A percentile compares a stretch with the other conserved stretches of the same genome.
Evolutionary conservation across 2,888 invertebrate species (phyloP).

Genomic region (Eupithecia inturbata): DNA sequence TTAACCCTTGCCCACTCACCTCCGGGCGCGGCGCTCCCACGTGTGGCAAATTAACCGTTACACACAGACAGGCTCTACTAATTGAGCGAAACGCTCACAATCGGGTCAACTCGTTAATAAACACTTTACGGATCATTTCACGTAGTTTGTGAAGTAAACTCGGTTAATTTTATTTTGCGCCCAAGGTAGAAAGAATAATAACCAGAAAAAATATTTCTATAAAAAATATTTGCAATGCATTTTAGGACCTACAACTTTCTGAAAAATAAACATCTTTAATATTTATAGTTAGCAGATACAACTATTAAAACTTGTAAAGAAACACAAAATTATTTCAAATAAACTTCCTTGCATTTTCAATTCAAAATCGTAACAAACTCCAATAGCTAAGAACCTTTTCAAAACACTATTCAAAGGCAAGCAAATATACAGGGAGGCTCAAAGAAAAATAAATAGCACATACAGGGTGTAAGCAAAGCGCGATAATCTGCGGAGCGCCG

Average conservation of each 20-base stretch:
- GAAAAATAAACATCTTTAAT: too few relatives aligned
- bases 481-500: constrained; percentile 59
- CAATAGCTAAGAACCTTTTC: constrained; percentile 5
- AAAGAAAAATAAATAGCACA: constrained; percentile 35
- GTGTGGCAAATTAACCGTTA: neutral
- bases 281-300: neutral
- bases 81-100: neutral
- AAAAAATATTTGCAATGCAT: too few relatives aligned
- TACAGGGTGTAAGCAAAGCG: constrained; percentile 45
- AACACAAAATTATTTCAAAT: neutral
- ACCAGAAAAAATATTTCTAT: too few relatives aligned
- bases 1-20: neutral
- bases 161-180: neutral
- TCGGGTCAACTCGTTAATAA: neutral
- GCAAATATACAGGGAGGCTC: constrained; percentile 25
- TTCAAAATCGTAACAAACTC: neutral
- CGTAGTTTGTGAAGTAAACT: neutral
- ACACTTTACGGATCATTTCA: neutral
- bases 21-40: neutral
- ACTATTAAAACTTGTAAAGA: neutral
- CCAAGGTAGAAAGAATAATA: neutral
- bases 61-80: neutral
- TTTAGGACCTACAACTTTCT: too few relatives aligned
- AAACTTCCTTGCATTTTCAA: neutral
- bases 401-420: constrained; percentile 27